These are phyloP conservation scores for Lasioglossum albipes DNA, from an alignment of 1,140 invertebrate species.

Conservation along the genomic window DNA sequence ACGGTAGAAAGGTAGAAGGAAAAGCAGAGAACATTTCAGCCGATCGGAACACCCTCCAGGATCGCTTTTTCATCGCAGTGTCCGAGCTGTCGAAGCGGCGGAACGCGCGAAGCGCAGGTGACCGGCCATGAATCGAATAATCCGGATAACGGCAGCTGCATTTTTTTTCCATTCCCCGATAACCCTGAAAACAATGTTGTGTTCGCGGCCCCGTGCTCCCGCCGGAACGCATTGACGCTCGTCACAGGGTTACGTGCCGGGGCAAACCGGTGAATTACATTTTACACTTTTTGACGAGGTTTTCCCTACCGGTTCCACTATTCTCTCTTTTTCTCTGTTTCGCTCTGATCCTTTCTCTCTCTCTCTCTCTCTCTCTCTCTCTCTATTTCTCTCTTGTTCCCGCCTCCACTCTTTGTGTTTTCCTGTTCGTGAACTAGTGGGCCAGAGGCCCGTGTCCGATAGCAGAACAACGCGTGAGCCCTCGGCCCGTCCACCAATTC, in stretches of 20 bases:
- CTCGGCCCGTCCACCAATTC: too few species aligned
- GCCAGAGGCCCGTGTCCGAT: too few species aligned
- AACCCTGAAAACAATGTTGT: constrained; percentile 47
- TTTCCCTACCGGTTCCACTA: neutral
- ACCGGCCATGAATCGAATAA: constrained; percentile 42
- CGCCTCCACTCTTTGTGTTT: too few species aligned
- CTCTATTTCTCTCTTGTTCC: too few species aligned
- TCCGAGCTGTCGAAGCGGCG: constrained; percentile 12
- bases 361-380: too few species aligned
- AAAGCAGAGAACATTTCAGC: neutral
- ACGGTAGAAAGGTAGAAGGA: neutral
- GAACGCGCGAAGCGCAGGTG: constrained; percentile 20
- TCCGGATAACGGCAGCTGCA: constrained; percentile 34
- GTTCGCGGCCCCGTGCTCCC: neutral
- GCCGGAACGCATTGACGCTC: neutral
- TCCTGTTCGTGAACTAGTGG: too few species aligned
- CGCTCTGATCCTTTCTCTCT: too few species aligned
- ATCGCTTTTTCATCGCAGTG: constrained; percentile 26
- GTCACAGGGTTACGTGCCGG: constrained; percentile 2
- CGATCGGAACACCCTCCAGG: neutral
- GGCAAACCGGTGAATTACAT: constrained; percentile 45
- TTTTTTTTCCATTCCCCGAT: constrained; percentile 29
- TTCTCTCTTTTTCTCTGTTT: too few species aligned
- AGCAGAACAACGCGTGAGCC: too few species aligned
- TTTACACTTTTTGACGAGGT: constrained; percentile 43